These are phyloP conservation scores for Sclerodermus sp. DNA, from an alignment of 2,888 invertebrate species.

Conservation along the genomic window DNA sequence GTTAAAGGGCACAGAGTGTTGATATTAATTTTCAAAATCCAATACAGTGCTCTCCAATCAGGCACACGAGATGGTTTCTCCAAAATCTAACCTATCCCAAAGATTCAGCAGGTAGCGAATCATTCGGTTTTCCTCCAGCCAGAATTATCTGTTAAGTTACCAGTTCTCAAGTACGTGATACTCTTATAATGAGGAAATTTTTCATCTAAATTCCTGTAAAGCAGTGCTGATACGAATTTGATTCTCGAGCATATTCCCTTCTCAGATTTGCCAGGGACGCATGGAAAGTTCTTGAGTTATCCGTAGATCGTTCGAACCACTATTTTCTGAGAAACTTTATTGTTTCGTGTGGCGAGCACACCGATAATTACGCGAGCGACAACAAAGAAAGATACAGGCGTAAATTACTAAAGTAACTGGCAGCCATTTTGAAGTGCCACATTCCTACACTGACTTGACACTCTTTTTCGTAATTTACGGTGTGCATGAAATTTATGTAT, in stretches of 20 bases:
- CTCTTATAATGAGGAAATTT: slow-evolving; percentile 13
- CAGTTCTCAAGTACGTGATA: neutral
- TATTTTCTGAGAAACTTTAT: slow-evolving; percentile 30
- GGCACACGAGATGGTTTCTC: slow-evolving; percentile 17
- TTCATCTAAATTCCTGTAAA: slow-evolving; percentile 33
- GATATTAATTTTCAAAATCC: slow-evolving; percentile 4
- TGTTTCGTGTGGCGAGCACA: slow-evolving; percentile 26
- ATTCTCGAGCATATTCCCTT: slow-evolving; percentile 49
- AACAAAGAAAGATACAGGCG: slow-evolving; percentile 57
- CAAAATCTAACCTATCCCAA: slow-evolving; percentile 25
- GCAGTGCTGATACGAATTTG: slow-evolving; percentile 35
- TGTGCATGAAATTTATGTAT: slow-evolving; percentile 18
- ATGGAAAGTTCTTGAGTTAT: slow-evolving; percentile 24
- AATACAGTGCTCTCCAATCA: slow-evolving; percentile 14
- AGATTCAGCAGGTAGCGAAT: slow-evolving; percentile 12
- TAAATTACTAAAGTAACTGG: slow-evolving; percentile 60
- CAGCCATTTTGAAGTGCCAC: slow-evolving; percentile 78
- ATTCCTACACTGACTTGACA: slow-evolving; percentile 61
- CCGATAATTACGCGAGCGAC: slow-evolving; percentile 35
- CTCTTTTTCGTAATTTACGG: slow-evolving; percentile 51
- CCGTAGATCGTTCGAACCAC: slow-evolving; percentile 32
- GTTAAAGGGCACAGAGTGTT: too few relatives aligned
- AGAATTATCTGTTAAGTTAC: too few relatives aligned
- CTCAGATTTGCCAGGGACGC: slow-evolving; percentile 33
- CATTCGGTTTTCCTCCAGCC: neutral